Base-by-base conservation (phyloP, 2,113 vertebrate genomes). In the Grantiella picta region DNA sequence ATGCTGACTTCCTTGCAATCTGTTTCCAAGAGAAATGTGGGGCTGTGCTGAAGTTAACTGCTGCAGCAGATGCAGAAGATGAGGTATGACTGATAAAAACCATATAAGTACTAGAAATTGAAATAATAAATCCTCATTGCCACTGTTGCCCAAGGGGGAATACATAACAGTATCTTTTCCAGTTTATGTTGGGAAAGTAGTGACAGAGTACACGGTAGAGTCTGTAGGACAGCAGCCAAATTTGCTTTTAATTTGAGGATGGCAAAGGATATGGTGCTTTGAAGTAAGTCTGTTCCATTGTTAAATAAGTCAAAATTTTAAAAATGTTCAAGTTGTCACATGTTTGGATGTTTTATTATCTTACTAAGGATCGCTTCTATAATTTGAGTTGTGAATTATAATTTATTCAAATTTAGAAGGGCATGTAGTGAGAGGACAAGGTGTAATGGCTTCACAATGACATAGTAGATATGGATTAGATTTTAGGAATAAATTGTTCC, bases 21-120 rank as follows among this genome's bases (percentile, higher is more conserved):
- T 96, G 96, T 65, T 99, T 99, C 82, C 97, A 98, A 94, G 96
- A 98, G 31, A 97, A 98, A 13, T 98, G 98, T 92, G 97, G 96
- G 35, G 91, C 96, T 23, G 98, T 99, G 88, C 97, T 99, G 23
- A 97, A 94, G 24, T 94, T 99, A 15, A 94, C 98, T 60, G 97
- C 98, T 2, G 94, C 96, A 47, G 96, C 96, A 29, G 95, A 94
- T 5, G 50, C 92, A 3, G 97, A 95, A 5, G 97, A 99, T 42
- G 97, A 99, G 99, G 99, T 99, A 96, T 64, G 82, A 38, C 25
- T 21, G 31, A 23, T 50, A 36, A 47, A 54, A 76, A 68, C 2
- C 6, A 17, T n/a, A 25, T 19, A 14, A 57, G 11, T 53, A 5
- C 49, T 20, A 21, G 61, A 44, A 47, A 65, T 5, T 57, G 54